Conservation (phyloP, 2,113 vertebrate genomes). For the Gymnocephalus cernua region DNA sequence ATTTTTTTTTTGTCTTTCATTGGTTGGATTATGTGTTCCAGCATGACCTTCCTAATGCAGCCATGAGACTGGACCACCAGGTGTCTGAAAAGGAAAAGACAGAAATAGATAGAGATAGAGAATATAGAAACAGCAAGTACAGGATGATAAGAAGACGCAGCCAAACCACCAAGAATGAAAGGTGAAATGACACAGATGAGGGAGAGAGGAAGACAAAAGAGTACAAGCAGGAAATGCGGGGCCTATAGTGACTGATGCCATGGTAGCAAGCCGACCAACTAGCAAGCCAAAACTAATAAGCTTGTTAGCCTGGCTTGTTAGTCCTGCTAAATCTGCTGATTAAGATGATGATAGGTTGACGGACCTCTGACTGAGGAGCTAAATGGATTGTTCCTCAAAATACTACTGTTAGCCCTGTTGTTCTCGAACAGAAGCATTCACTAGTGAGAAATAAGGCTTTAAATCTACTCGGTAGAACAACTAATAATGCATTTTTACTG, state of each 20-base stretch:
- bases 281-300: conserved; percentile 37
- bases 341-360: conserved; percentile 29
- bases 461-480: neutral
- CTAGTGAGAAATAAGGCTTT: neutral
- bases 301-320: conserved; percentile 40
- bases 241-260: neutral
- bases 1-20: conserved; percentile 31
- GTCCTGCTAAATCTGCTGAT: conserved; percentile 28
- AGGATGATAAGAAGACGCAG: neutral
- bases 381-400: conserved; percentile 38
- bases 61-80: conserved; percentile 61
- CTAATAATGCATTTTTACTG: neutral
- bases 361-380: conserved; percentile 17
- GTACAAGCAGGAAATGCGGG: neutral
- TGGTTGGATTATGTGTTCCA: conserved; percentile 50
- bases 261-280: conserved; percentile 16
- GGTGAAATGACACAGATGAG: neutral
- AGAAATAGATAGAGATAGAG: neutral
- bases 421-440: neutral
- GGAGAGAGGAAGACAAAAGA: neutral
- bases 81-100: neutral
- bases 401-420: neutral
- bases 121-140: neutral
- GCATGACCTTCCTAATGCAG: conserved; percentile 52
- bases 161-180: neutral